Percentiles rank a stretch among this genome's conserved stretches.
These are phyloP conservation scores for Gnathonemus longibarbis DNA, from an alignment of 2,113 vertebrate species.

Conservation along the genomic window DNA sequence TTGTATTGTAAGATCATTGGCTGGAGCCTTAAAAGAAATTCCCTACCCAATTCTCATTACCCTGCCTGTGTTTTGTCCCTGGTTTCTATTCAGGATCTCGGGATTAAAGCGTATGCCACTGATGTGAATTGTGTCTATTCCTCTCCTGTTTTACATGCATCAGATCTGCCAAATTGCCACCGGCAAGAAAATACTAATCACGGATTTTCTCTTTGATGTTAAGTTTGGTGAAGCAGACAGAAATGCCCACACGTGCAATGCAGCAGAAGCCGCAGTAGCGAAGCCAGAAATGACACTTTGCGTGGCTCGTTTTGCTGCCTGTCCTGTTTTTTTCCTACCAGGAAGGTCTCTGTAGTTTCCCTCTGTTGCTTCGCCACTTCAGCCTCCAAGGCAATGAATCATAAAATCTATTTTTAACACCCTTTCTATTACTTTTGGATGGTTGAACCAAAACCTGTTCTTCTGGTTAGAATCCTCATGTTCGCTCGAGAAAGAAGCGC, in stretches of 20 bases:
- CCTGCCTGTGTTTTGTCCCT: not conserved
- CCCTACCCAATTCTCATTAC: not conserved
- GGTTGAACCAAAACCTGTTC: not conserved
- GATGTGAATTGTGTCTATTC: not conserved
- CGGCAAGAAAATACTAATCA: not conserved
- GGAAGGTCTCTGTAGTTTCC: not conserved
- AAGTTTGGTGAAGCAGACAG: not conserved
- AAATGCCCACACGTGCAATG: not conserved
- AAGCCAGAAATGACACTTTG: not conserved
- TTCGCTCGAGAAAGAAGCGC: not conserved
- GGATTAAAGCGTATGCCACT: not conserved
- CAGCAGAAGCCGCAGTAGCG: not conserved
- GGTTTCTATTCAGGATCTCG: not conserved
- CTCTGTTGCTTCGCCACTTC: not conserved
- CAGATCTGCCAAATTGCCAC: not conserved
- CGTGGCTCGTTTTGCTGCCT: not conserved
- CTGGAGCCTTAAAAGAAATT: not conserved
- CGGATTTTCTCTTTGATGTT: not conserved
- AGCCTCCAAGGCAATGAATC: constrained; percentile 1
- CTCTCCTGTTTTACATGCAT: not conserved
- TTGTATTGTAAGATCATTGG: not conserved
- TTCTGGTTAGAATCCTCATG: not conserved
- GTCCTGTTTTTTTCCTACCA: not conserved
- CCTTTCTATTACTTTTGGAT: not conserved
- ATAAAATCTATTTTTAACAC: not conserved